phyloP scores from a whole-genome alignment of 2,888 invertebrate species.

The Erebia palarica region DNA sequence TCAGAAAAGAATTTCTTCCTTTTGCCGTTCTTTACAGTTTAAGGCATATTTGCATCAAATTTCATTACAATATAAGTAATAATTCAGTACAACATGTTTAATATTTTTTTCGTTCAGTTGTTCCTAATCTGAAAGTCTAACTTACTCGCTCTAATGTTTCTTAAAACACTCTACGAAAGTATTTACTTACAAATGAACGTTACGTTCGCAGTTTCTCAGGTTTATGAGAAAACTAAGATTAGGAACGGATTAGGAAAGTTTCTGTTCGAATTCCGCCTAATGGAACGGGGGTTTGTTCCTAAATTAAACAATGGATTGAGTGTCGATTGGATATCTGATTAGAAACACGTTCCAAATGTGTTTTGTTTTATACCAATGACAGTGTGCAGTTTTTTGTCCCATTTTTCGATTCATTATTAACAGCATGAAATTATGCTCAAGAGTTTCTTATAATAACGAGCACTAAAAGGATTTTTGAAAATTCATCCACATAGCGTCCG shows the following conservation, averaged over 20 bases:
- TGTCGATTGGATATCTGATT: constrained; percentile 33
- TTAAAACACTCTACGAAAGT: constrained; percentile 10
- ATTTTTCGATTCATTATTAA: too few species aligned
- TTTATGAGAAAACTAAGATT: constrained; percentile 71
- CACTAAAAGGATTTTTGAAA: too few species aligned
- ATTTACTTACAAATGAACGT: constrained; percentile 22
- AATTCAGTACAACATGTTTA: too few species aligned
- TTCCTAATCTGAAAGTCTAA: not conserved
- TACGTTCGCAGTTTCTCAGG: constrained; percentile 53
- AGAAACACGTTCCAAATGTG: constrained; percentile 9
- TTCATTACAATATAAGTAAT: too few species aligned
- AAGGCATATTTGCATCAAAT: too few species aligned
- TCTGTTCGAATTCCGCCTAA: constrained; percentile 52
- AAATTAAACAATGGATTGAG: constrained; percentile 53
- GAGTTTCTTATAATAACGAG: too few species aligned
- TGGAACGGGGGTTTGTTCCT: constrained; percentile 65
- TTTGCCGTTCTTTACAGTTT: too few species aligned
- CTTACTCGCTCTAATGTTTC: constrained; percentile 13
- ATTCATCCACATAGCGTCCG: too few species aligned
- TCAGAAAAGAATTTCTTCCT: too few species aligned
- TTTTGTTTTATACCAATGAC: not conserved
- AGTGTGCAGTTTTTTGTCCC: too few species aligned
- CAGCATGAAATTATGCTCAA: too few species aligned
- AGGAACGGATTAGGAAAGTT: constrained; percentile 69
- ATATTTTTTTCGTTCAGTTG: not conserved